Conservation (phyloP, 1,140 invertebrate genomes). For the Diuraphis noxia region DNA sequence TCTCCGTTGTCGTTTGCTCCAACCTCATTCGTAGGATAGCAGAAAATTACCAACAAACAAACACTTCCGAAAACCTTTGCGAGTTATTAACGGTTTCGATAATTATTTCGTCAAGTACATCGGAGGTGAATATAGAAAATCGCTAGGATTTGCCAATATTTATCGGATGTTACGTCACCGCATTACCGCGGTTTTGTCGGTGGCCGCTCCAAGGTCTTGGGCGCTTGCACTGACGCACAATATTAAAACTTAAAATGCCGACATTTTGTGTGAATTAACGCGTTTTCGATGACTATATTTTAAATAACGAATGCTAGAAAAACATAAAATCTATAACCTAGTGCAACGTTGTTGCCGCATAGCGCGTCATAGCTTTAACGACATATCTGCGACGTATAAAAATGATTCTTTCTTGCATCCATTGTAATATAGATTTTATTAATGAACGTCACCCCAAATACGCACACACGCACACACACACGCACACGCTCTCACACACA, state of each 20-base stretch:
- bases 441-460: not conserved
- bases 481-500: no score
- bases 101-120: not conserved
- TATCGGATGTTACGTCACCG: constrained; percentile 36
- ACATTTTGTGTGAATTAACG: not conserved
- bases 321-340: constrained; percentile 14
- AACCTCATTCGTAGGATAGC: not conserved
- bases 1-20: not conserved
- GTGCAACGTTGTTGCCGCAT: not conserved
- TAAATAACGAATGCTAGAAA: not conserved
- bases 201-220: constrained; percentile 32
- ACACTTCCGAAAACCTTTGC: not conserved
- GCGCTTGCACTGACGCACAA: not conserved
- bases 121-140: not conserved
- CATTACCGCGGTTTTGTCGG: not conserved
- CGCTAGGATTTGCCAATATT: constrained; percentile 26
- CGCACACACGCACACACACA: no score
- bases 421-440: not conserved
- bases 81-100: not conserved
- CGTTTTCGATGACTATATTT: not conserved
- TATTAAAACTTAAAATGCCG: not conserved
- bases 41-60: not conserved
- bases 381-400: not conserved
- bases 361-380: not conserved
- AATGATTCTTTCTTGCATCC: not conserved